Evolutionary conservation across 2,888 invertebrate genomes (phyloP), one percentile per base, ranked within the genome.

Genomic region (Pachydiplax longipennis): DNA sequence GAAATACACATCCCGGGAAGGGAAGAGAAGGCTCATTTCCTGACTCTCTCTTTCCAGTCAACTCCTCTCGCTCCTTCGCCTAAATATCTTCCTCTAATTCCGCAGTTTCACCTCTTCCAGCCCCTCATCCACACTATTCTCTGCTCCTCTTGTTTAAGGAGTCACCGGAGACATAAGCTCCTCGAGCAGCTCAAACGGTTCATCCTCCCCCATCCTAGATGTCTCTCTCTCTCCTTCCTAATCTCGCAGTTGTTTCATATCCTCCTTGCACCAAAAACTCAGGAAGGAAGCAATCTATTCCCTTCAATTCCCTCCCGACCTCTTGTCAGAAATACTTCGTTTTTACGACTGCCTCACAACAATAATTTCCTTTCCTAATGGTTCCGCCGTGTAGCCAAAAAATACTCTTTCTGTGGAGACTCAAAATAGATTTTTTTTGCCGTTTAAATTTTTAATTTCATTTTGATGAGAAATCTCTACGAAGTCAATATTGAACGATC

Each of bases 121-220:
- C 81, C 81, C 44, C 81, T 37, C 37, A 10, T 37, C 15, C 61
- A 18, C 40, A 15, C 81, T 37, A 15, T 40, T 5, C 81, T 13
- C 2, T 15, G 12, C 4, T 18, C 48, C 82, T 82, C 82, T 44
- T 82, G n/a, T 48, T 82, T 82, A 82, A 82, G 82, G 25, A 81
- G 81, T 81, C 81, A 40, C 81, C 81, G 10, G 81, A 48, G 82
- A 82, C 48, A 82, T 40, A 40, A 81, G 81, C 81, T 44, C 37
- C 44, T 81, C 40, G 0, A 81, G 44, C n/a, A 5, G n/a, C 82
- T 82, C 82, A 82, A 82, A 82, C 48, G 82, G 82, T 82, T 82
- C 82, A 82, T 82, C 48, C 44, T 48, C 10, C 31, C 37, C 35
- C 22, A 12, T 31, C 80, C 18, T 25, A 13, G 5, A 12, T 81